A percentile compares a stretch with the other conserved stretches of the same genome.
phyloP scores from a whole-genome alignment of 2,797 vertebrate genomes.

The Anableps anableps region DNA sequence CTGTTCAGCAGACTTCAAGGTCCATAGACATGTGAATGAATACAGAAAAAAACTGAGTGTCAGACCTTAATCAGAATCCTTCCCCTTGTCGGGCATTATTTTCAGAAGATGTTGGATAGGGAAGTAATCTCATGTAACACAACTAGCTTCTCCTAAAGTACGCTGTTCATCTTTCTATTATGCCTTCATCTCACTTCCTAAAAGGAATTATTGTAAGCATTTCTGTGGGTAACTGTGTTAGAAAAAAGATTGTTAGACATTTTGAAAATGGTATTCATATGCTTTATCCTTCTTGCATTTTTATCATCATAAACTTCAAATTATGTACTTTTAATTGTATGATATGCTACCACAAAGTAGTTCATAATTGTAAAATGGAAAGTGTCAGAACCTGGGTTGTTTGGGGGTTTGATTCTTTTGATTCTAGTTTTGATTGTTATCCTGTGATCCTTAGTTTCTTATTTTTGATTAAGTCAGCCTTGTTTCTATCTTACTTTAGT shows the following conservation, averaged over 20 bases:
- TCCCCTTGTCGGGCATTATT: constrained; percentile 24
- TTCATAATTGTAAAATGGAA: neutral
- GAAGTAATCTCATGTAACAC: neutral
- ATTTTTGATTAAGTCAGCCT: too few species aligned
- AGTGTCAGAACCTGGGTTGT: too few species aligned
- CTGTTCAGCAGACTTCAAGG: constrained; percentile 34
- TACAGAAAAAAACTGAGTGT: constrained; percentile 32
- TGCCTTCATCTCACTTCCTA: neutral
- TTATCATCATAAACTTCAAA: neutral
- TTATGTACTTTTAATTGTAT: neutral
- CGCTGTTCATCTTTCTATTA: neutral
- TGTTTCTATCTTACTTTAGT: too few species aligned
- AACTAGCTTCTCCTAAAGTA: neutral
- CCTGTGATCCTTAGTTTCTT: too few species aligned
- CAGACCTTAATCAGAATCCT: constrained; percentile 49
- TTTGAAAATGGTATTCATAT: neutral
- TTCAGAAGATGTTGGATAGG: constrained; percentile 11
- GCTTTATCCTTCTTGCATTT: neutral
- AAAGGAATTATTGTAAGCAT: neutral
- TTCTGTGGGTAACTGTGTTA: neutral
- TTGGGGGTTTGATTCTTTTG: too few species aligned
- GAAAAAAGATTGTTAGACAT: neutral
- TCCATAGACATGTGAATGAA: constrained; percentile 39
- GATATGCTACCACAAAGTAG: neutral
- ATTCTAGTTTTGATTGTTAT: too few species aligned